phyloP scores from a whole-genome alignment of 2,113 vertebrate species.

The Albula goreensis region DNA sequence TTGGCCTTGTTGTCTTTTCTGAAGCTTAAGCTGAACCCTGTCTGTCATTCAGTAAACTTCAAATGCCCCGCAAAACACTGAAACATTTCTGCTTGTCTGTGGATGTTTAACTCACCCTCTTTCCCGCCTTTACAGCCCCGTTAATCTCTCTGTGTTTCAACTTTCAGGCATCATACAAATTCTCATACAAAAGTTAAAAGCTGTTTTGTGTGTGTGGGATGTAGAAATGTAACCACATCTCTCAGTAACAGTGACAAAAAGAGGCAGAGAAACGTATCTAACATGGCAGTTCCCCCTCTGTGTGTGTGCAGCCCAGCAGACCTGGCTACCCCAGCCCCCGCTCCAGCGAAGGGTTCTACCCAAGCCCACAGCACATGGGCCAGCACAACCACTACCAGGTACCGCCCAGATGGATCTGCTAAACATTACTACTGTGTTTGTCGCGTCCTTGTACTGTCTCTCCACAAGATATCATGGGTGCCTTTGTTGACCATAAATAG shows the following conservation, averaged over 20 bases:
- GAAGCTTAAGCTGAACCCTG: background rate
- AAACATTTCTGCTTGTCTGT: background rate
- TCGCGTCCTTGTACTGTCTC: background rate
- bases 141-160: background rate
- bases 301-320: slow-evolving; percentile 83
- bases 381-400: slow-evolving; percentile 93
- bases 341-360: slow-evolving; percentile 94
- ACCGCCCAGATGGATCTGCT: slow-evolving; percentile 32
- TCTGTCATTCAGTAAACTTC: background rate
- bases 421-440: background rate
- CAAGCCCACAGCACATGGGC: slow-evolving; percentile 88
- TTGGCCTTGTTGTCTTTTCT: background rate
- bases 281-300: slow-evolving; percentile 23
- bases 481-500: background rate
- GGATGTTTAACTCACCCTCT: background rate
- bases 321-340: slow-evolving; percentile 96
- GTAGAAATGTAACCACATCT: background rate
- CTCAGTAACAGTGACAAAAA: background rate
- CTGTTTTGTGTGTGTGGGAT: background rate
- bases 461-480: background rate
- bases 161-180: background rate
- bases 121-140: background rate
- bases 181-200: background rate
- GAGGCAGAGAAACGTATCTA: background rate
- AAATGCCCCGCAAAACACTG: background rate